Evolutionary conservation across 2,888 invertebrate species (phyloP), one percentile per base, ranked within the genome.

Genomic region (Leistus spinibarbis): DNA sequence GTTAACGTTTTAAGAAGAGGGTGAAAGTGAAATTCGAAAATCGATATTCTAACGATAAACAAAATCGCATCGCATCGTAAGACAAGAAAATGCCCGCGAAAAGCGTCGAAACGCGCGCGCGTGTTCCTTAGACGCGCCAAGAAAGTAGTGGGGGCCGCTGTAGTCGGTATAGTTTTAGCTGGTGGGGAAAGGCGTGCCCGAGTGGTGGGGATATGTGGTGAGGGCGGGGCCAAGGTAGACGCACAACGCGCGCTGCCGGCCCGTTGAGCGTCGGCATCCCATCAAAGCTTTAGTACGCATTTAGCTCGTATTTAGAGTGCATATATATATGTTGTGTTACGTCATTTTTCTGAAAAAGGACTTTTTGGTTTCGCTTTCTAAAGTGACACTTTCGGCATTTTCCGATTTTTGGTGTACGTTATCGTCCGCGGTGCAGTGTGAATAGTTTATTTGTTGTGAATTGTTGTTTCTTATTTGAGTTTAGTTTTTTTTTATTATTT

Each of bases 251-350:
- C 87, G 87, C 85, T 86, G 80, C 82, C 82, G 82, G 85, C 85
- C 85, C 83, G 82, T 81, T 84, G 84, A 82, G 84, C 85, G 84
- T 82, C 83, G 83, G 82, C 81, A 82, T 82, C 82, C 81, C 81
- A 78, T 80, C 78, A 81, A 76, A 79, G 79, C 80, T 81, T 84
- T 85, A 85, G 86, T 85, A 85, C 85, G 85, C 84, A 85, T 85
- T 84, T 85, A 85, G 84, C 85, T 84, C 84, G 85, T 84, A 84
- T 85, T 85, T 84, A 83, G 85, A 85, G 85, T 85, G 86, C 72
- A 74, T 74, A 85, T 85, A 40, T 40, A 84, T 85, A 85, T 85
- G 85, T 85, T 85, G 84, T 84, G 85, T 86, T 85, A 86, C 85
- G 84, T 85, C 85, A 85, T 86, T 85, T 85, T 84, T 83, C 83